Percentiles rank a stretch among this genome's conserved stretches.
Conservation (phyloP, 2,797 vertebrate genomes). For the Microchirus variegatus region DNA sequence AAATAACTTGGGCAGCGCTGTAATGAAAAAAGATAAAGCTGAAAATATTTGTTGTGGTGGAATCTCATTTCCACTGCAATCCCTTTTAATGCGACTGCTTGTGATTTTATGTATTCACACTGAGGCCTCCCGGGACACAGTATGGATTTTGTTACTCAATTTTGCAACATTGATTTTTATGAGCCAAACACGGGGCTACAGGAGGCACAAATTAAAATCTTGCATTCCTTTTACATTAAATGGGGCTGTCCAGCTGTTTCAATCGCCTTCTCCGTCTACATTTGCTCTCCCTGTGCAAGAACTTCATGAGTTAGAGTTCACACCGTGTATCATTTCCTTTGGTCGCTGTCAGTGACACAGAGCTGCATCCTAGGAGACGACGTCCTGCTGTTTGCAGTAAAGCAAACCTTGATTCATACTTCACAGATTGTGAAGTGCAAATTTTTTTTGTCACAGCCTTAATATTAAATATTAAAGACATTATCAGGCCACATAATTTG, state of each 20-base stretch:
- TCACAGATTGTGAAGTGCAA: conserved; percentile 37
- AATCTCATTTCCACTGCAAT: conserved; percentile 42
- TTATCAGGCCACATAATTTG: conserved; percentile 9
- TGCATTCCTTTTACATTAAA: conserved; percentile 34
- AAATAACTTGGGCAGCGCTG: conserved; percentile 26
- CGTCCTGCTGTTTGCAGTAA: conserved; percentile 39
- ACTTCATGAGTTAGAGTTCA: too few relatives aligned
- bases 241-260: conserved; percentile 31
- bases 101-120: conserved; percentile 42
- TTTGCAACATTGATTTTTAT: conserved; percentile 43
- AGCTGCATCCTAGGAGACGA: conserved; percentile 13
- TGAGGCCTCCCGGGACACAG: conserved; percentile 24
- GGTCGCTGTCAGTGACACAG: conserved; percentile 12
- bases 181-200: conserved; percentile 41
- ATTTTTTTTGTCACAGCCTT: too few relatives aligned
- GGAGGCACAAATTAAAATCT: conserved; percentile 52
- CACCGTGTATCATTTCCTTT: conserved; percentile 6
- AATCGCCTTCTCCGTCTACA: not conserved
- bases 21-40: conserved; percentile 47
- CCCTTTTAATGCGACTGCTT: conserved; percentile 30
- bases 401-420: conserved; percentile 41
- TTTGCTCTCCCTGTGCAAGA: not conserved
- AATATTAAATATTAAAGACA: too few relatives aligned
- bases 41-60: conserved; percentile 53
- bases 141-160: conserved; percentile 57